A percentile compares a stretch with the other conserved stretches of the same genome.
These are phyloP conservation scores for Spinus pinus DNA, from an alignment of 2,797 vertebrate species.

Conservation along the genomic window DNA sequence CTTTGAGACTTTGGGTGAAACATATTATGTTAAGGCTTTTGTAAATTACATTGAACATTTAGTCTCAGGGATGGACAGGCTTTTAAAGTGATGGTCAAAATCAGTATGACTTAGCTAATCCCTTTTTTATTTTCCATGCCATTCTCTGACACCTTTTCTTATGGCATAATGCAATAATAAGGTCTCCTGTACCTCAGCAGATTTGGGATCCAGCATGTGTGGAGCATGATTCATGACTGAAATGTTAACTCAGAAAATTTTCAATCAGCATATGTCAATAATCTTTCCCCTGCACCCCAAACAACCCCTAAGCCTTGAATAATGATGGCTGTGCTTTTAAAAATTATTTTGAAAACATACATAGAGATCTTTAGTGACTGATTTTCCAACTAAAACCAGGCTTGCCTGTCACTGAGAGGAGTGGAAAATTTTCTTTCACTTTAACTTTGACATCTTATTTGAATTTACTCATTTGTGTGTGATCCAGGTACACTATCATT, in stretches of 20 bases:
- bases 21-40: neutral
- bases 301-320: neutral
- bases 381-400: neutral
- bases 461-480: neutral
- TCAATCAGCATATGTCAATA: neutral
- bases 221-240: neutral
- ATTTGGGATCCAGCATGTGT: fast-evolving
- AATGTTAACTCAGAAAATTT: neutral
- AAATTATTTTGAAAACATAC: neutral
- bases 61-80: neutral
- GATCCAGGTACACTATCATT: neutral
- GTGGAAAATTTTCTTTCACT: neutral
- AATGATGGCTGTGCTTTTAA: neutral
- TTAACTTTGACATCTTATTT: neutral
- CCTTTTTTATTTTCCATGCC: neutral
- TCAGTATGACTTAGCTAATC: neutral
- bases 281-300: neutral
- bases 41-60: neutral
- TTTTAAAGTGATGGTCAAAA: neutral
- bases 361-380: neutral
- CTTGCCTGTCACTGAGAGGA: neutral
- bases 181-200: neutral
- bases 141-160: neutral
- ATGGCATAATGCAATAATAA: fast-evolving
- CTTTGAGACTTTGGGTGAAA: neutral